Conservation (phyloP, 2,113 vertebrate genomes). For the Daboia siamensis region DNA sequence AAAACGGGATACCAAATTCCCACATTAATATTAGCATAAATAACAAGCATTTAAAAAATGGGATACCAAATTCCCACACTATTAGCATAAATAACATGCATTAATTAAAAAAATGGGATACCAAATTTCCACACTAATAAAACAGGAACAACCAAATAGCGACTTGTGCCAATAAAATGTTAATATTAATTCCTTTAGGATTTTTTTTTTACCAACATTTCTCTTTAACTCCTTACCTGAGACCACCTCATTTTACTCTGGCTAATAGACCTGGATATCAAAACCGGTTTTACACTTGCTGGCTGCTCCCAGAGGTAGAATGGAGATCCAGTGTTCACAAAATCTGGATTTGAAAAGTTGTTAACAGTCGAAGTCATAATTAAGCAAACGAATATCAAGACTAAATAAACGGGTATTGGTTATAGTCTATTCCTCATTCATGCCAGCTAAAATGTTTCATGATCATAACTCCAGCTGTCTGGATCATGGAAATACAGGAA, state of each 20-base stretch:
- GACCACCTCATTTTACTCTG: slow-evolving; percentile 76
- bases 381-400: not conserved
- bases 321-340: slow-evolving; percentile 72
- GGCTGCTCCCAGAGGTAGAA: slow-evolving; percentile 78
- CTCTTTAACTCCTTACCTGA: slow-evolving; percentile 71
- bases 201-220: not conserved
- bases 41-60: not conserved
- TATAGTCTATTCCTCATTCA: not conserved
- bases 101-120: not conserved
- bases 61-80: not conserved
- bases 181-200: not conserved
- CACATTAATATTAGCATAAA: no score
- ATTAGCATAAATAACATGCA: no score
- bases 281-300: slow-evolving; percentile 58
- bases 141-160: not conserved
- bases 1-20: no score
- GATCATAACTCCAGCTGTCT: not conserved
- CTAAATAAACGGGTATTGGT: not conserved
- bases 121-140: not conserved
- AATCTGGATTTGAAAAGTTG: slow-evolving; percentile 52
- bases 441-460: not conserved
- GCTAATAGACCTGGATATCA: slow-evolving; percentile 63
- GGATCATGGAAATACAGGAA: not conserved
- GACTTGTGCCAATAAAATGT: not conserved
- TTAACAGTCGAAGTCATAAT: not conserved